Conservation (phyloP, 2,888 invertebrate genomes). For the Abscondita cerata region DNA sequence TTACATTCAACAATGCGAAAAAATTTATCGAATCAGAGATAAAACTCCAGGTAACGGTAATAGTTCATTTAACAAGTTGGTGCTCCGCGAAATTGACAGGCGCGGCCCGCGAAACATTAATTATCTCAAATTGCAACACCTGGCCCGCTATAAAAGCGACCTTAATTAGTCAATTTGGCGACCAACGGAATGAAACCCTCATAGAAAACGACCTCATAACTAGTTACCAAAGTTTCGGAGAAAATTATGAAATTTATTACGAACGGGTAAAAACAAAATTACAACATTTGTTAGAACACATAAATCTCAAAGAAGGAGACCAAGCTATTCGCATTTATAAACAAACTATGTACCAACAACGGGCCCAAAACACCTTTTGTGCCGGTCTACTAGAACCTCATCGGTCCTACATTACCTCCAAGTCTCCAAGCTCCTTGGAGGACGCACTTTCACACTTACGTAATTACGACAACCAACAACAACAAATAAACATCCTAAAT, state of each 20-base stretch:
- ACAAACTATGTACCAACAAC: neutral
- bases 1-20: constrained; percentile 7
- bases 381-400: neutral
- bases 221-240: neutral
- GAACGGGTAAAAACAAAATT: constrained; percentile 35
- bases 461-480: constrained; percentile 1
- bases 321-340: constrained; percentile 1
- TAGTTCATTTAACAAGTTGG: constrained; percentile 2
- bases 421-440: neutral
- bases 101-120: neutral
- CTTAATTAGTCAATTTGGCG: constrained; percentile 1
- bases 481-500: neutral
- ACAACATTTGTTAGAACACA: no score
- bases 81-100: neutral
- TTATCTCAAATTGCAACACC: neutral
- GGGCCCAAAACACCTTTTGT: neutral
- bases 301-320: constrained; percentile 10
- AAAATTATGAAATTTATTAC: no score
- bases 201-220: constrained; percentile 1
- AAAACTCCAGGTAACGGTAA: neutral
- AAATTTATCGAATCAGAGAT: neutral
- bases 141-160: neutral
- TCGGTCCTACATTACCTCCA: neutral
- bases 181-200: constrained; percentile 6
- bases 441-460: neutral